Percentiles rank a stretch among this genome's conserved stretches.
Evolutionary conservation across 2,888 invertebrate genomes (phyloP).

Genomic region (Melinaea menophilus): DNA sequence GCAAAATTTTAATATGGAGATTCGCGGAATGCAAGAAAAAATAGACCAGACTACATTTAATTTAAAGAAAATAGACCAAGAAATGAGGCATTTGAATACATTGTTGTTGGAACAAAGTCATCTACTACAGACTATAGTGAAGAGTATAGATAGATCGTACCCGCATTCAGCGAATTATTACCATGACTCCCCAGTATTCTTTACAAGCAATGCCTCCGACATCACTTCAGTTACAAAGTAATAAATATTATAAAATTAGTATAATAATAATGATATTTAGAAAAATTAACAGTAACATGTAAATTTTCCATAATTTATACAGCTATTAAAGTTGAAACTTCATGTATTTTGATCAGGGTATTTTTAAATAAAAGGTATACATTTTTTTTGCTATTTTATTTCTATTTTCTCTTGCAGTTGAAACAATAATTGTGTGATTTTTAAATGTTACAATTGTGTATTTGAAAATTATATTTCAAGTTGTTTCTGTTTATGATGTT

Average conservation of each 20-base stretch:
- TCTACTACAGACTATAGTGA: slow-evolving; percentile 58
- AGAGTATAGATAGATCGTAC: slow-evolving; percentile 47
- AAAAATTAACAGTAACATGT: background rate
- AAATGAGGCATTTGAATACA: slow-evolving; percentile 82
- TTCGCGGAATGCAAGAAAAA: slow-evolving; percentile 81
- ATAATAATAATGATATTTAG: too few relatives aligned
- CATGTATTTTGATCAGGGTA: slow-evolving; percentile 17
- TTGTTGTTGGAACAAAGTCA: slow-evolving; percentile 65
- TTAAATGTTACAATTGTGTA: too few relatives aligned
- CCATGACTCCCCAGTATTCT: slow-evolving; percentile 60
- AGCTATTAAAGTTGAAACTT: slow-evolving; percentile 3
- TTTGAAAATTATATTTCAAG: too few relatives aligned
- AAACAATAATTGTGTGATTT: too few relatives aligned
- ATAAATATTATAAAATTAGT: background rate
- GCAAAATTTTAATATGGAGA: slow-evolving; percentile 74
- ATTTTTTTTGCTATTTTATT: background rate
- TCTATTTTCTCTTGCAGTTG: too few relatives aligned
- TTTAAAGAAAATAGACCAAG: slow-evolving; percentile 82
- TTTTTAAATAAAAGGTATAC: slow-evolving; percentile 4
- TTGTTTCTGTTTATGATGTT: too few relatives aligned
- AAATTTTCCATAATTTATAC: background rate
- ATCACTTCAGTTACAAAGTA: slow-evolving; percentile 24
- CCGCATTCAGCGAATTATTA: slow-evolving; percentile 46
- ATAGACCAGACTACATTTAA: slow-evolving; percentile 84
- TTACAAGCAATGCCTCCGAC: slow-evolving; percentile 47